Evolutionary conservation across 2,797 vertebrate species (phyloP).

Genomic region (Xiphophorus birchmanni): DNA sequence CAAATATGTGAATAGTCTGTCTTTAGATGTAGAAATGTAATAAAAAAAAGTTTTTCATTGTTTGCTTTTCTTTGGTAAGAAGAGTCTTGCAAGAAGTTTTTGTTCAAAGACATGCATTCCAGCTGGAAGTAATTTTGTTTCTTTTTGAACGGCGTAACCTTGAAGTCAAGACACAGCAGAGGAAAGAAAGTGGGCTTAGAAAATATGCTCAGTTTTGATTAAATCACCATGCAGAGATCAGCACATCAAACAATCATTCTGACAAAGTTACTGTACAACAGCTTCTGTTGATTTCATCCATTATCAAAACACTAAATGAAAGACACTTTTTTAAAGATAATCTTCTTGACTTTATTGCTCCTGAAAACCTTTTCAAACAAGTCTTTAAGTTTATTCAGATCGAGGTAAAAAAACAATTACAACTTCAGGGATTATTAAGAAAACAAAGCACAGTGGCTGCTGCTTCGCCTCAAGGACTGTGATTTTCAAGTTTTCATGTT

Average conservation of each 20-base stretch:
- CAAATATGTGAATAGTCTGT: slow-evolving; percentile 5
- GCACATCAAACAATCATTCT: slow-evolving; percentile 4
- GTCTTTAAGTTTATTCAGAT: neutral
- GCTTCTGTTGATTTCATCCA: slow-evolving; percentile 19
- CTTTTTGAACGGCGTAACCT: slow-evolving; percentile 40
- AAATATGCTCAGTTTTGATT: slow-evolving; percentile 37
- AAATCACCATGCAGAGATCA: slow-evolving; percentile 10
- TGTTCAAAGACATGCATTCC: slow-evolving; percentile 21
- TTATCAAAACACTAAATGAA: slow-evolving; percentile 16
- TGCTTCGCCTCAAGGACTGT: neutral
- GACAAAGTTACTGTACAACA: slow-evolving; percentile 11
- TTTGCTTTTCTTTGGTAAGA: neutral
- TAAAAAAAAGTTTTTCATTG: neutral
- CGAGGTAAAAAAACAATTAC: neutral
- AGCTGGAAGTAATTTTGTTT: slow-evolving; percentile 21
- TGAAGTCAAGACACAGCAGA: slow-evolving; percentile 30
- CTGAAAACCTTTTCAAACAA: neutral
- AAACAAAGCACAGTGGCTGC: neutral
- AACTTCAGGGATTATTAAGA: neutral
- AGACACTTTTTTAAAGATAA: neutral
- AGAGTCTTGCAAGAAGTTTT: slow-evolving; percentile 23
- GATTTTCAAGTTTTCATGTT: neutral
- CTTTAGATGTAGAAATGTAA: neutral
- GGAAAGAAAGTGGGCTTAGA: slow-evolving; percentile 27
- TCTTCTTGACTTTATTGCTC: neutral